A percentile compares a stretch with the other conserved stretches of the same genome.
phyloP scores from a whole-genome alignment of 2,888 invertebrate species.

The Calameuta idolon region DNA sequence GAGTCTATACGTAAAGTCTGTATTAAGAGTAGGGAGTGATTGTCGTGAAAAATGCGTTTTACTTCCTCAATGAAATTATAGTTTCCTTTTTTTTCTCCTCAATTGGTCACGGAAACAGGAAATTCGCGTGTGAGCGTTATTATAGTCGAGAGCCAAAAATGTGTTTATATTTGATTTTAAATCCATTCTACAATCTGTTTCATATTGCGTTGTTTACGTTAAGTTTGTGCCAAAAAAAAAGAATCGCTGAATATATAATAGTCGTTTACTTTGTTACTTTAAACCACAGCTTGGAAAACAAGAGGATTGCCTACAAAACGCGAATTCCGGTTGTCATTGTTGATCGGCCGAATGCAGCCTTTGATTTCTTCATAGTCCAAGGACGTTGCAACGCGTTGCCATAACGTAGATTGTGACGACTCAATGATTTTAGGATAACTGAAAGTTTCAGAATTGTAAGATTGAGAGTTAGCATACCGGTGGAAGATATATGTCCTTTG shows the following conservation, averaged over 20 bases:
- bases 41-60: neutral
- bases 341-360: neutral
- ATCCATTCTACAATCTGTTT: conserved; percentile 27
- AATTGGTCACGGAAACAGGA: neutral
- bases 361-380: neutral
- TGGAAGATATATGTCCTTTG: neutral
- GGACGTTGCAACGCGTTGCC: neutral
- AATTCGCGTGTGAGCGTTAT: neutral
- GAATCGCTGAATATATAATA: conserved; percentile 1
- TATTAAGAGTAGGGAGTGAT: neutral
- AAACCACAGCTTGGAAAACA: neutral
- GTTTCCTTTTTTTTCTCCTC: neutral
- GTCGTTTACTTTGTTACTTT: neutral
- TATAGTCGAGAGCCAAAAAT: neutral
- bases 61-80: neutral
- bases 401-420: neutral
- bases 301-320: neutral
- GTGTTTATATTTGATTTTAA: conserved; percentile 23
- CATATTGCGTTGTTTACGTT: conserved; percentile 30
- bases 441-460: neutral
- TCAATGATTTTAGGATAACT: neutral
- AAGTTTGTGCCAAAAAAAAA: conserved; percentile 34
- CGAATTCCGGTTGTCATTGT: neutral
- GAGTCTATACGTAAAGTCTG: neutral
- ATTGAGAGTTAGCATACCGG: neutral